Percentiles rank a stretch among this genome's conserved stretches.
Conservation (phyloP, 2,113 vertebrate genomes). For the Hymenochirus boettgeri region DNA sequence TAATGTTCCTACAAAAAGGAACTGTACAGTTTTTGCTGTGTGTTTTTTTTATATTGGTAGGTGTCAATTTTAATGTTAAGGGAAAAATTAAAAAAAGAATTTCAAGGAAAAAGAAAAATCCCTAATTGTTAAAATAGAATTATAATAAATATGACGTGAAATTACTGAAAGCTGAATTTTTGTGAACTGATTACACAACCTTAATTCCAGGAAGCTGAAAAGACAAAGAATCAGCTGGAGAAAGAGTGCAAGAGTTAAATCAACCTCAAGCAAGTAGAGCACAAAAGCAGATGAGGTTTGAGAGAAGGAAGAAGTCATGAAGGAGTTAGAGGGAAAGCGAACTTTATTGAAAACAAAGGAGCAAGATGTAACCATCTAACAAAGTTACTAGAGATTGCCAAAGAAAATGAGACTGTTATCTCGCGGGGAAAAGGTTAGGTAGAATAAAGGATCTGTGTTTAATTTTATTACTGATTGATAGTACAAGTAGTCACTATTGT, state of each 20-base stretch:
- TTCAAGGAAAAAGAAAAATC: no score
- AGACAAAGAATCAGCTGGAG: constrained; percentile 58
- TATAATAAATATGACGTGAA: no score
- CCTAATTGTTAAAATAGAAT: no score
- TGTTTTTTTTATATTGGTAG: no score
- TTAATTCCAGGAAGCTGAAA: constrained; percentile 62
- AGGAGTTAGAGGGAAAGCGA: constrained; percentile 64
- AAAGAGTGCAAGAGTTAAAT: constrained; percentile 57
- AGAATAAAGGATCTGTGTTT: no score
- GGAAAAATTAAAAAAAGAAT: no score
- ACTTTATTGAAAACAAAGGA: constrained; percentile 63
- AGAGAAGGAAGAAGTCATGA: constrained; percentile 60
- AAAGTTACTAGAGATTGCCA: constrained; percentile 63
- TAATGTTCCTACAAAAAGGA: no score
- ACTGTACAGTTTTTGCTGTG: no score
- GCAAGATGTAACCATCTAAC: constrained; percentile 53
- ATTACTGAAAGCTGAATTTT: no score
- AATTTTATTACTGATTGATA: no score
- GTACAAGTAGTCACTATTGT: no score
- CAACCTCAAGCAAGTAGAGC: constrained; percentile 57
- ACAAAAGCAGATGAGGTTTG: constrained; percentile 52
- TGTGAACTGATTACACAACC: background rate
- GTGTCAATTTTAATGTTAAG: no score
- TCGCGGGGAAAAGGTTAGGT: constrained; percentile 65
- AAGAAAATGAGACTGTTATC: constrained; percentile 68